phyloP scores from a whole-genome alignment of 2,888 invertebrate genomes.

The Eupithecia abbreviata region DNA sequence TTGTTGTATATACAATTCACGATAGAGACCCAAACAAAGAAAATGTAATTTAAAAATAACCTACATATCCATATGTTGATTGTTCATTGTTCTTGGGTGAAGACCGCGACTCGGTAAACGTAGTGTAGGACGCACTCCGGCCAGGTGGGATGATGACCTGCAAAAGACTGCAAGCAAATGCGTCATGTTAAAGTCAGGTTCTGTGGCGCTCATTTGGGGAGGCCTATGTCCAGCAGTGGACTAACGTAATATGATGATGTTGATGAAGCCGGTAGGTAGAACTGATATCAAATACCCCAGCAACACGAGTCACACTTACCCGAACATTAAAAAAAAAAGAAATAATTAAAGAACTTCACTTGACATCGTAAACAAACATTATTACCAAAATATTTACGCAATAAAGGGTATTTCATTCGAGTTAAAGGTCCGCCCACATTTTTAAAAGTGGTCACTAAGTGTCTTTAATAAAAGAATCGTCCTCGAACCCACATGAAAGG shows the following conservation, averaged over 20 bases:
- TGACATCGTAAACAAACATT: constrained; percentile 32
- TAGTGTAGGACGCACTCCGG: too few relatives aligned
- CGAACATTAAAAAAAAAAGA: not conserved
- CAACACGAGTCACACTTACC: not conserved
- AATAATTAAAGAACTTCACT: constrained; percentile 29
- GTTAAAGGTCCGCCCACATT: constrained; percentile 70
- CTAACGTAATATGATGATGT: too few relatives aligned
- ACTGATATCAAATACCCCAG: not conserved
- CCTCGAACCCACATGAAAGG: constrained; percentile 41
- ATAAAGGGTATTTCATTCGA: constrained; percentile 43
- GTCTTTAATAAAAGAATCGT: constrained; percentile 80
- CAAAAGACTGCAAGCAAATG: too few relatives aligned
- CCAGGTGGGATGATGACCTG: too few relatives aligned
- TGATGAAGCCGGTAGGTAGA: not conserved
- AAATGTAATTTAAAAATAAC: not conserved
- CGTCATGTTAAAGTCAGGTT: too few relatives aligned
- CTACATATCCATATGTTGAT: not conserved
- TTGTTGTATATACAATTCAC: too few relatives aligned
- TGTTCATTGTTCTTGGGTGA: too few relatives aligned
- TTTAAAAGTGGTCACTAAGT: constrained; percentile 77
- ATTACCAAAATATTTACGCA: constrained; percentile 36
- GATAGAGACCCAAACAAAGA: not conserved
- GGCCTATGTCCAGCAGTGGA: too few relatives aligned
- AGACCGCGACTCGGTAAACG: too few relatives aligned
- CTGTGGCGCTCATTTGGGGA: too few relatives aligned